Evolutionary conservation across 1,140 invertebrate species (phyloP).

Genomic region (Frieseomelitta varia): DNA sequence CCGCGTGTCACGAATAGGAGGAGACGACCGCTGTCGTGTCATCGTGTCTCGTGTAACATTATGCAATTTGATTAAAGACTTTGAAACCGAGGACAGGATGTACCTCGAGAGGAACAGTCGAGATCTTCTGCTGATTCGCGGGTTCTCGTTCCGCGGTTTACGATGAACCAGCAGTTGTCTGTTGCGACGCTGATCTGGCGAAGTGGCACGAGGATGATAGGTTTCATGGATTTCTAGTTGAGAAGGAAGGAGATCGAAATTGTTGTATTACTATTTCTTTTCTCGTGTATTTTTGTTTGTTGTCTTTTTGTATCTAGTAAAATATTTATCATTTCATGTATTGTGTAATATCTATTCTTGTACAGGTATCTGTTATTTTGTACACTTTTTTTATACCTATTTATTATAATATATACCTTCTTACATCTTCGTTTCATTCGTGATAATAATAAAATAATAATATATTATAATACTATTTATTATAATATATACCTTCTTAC

Average conservation of each 20-base stretch:
- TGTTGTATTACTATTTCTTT: not conserved
- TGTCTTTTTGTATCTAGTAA: not conserved
- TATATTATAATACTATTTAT: not conserved
- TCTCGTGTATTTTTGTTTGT: not conserved
- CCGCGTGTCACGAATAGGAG: not conserved
- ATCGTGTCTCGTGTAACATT: slow-evolving; percentile 59
- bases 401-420: not conserved
- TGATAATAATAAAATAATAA: not conserved
- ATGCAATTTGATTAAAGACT: slow-evolving; percentile 55
- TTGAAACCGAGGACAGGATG: not conserved
- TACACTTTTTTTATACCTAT: too few species aligned
- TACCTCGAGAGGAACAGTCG: too few species aligned
- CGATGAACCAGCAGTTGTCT: slow-evolving; percentile 4
- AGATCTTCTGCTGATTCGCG: slow-evolving; percentile 35
- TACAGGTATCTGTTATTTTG: too few species aligned
- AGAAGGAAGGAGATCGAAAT: not conserved
- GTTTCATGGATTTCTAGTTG: not conserved
- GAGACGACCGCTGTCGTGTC: slow-evolving; percentile 18
- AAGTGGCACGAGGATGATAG: not conserved
- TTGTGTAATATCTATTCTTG: too few species aligned
- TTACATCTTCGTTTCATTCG: not conserved
- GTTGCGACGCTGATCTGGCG: slow-evolving; percentile 5
- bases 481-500: not conserved
- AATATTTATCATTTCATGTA: not conserved
- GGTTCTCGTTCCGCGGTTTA: not conserved